Conservation (phyloP, 2,888 invertebrate genomes). For the Dastarcus helophoroides region DNA sequence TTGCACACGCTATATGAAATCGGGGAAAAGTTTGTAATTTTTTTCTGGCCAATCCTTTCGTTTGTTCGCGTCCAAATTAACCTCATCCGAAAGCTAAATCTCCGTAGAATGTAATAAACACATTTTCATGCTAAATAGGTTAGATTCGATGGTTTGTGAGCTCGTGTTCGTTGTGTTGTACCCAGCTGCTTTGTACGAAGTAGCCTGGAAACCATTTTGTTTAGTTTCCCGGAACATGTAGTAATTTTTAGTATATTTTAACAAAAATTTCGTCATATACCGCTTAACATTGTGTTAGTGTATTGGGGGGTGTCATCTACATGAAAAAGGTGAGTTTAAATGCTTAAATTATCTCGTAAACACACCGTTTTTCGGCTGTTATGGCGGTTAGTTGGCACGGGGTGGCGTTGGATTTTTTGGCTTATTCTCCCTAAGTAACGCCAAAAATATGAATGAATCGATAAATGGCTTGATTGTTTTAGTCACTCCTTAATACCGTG, state of each 20-base stretch:
- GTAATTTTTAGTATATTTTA: conserved; percentile 8
- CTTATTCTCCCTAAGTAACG: too few relatives aligned
- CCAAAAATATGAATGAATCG: too few relatives aligned
- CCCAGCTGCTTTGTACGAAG: conserved; percentile 30
- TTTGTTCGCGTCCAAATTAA: not conserved
- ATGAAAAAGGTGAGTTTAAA: not conserved
- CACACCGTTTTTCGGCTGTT: conserved; percentile 1
- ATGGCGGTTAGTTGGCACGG: conserved; percentile 6
- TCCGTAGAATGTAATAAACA: conserved; percentile 8
- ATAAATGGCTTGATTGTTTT: too few relatives aligned
- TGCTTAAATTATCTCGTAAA: not conserved
- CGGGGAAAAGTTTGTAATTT: conserved; percentile 13
- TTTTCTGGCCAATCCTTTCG: conserved; percentile 15
- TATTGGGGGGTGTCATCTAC: not conserved
- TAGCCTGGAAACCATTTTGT: conserved; percentile 38
- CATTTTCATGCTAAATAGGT: conserved; percentile 15
- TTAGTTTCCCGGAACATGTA: conserved; percentile 28
- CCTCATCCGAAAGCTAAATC: not conserved
- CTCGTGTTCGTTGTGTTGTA: conserved; percentile 20
- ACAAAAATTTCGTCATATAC: not conserved
- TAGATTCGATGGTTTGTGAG: conserved; percentile 23
- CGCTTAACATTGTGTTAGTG: not conserved
- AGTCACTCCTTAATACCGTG: too few relatives aligned
- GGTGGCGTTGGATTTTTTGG: too few relatives aligned
- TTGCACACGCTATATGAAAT: too few relatives aligned